A percentile compares a stretch with the other conserved stretches of the same genome.
Conservation (phyloP, 2,797 vertebrate genomes). For the Leptatherina wallacei region DNA sequence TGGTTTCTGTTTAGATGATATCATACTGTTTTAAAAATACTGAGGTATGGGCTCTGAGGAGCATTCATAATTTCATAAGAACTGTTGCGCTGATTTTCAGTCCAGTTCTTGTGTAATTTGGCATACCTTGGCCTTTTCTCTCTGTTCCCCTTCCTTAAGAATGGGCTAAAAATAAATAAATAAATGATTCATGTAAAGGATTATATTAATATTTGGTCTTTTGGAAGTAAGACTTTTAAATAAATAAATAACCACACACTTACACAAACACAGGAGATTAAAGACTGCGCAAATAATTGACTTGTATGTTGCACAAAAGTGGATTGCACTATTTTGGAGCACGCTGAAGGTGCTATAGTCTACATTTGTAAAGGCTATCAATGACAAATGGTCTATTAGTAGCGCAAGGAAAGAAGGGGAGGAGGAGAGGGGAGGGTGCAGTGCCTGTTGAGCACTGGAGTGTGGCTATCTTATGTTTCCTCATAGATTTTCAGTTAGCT, state of each 20-base stretch:
- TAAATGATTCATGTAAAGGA: too few relatives aligned
- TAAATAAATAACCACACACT: too few relatives aligned
- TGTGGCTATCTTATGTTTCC: conserved; percentile 77
- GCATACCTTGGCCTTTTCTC: not conserved
- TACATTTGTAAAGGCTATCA: not conserved
- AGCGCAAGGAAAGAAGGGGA: not conserved
- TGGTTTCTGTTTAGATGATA: not conserved
- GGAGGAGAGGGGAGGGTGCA: conserved; percentile 8
- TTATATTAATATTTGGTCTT: too few relatives aligned
- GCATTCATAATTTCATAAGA: not conserved
- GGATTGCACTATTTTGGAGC: not conserved
- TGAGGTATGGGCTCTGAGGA: not conserved
- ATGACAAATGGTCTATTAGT: not conserved
- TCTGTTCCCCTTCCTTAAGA: not conserved
- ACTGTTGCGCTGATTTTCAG: not conserved
- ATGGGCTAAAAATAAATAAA: not conserved
- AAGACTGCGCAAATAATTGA: not conserved
- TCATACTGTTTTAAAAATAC: not conserved
- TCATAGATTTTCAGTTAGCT: conserved; percentile 66
- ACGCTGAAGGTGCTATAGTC: not conserved
- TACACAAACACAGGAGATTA: not conserved
- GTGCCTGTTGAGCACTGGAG: conserved; percentile 43
- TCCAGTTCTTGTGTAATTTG: not conserved
- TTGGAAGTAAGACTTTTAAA: too few relatives aligned
- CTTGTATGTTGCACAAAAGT: not conserved